A percentile compares a stretch with the other conserved stretches of the same genome.
These are phyloP conservation scores for Bathybates hornii DNA, from an alignment of 2,113 vertebrate species.

Conservation along the genomic window DNA sequence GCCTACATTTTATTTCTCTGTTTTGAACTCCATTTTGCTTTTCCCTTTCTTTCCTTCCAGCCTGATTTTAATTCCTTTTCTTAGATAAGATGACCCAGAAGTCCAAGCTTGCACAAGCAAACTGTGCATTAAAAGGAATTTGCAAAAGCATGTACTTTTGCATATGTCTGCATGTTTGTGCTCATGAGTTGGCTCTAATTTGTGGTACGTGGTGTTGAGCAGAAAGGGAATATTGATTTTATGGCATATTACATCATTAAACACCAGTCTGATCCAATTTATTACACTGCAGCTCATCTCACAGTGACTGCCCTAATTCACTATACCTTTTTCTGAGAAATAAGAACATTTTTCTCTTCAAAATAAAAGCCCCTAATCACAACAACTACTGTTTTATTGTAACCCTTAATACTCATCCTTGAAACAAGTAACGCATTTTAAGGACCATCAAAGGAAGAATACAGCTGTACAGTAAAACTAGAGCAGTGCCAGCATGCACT, in stretches of 20 bases:
- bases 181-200: neutral
- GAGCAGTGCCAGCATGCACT: neutral
- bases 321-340: neutral
- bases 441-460: neutral
- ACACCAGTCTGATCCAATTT: neutral
- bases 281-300: neutral
- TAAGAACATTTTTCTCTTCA: neutral
- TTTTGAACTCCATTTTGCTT: neutral
- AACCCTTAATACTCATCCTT: neutral
- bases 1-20: neutral
- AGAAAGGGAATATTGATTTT: constrained; percentile 23
- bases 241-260: constrained; percentile 22
- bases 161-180: neutral
- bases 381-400: neutral
- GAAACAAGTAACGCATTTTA: neutral
- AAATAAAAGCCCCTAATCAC: neutral
- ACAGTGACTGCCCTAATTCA: neutral
- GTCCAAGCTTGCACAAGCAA: neutral
- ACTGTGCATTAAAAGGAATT: neutral
- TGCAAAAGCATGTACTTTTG: neutral
- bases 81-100: constrained; percentile 8
- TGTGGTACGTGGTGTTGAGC: neutral
- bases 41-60: neutral
- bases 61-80: neutral
- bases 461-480: neutral